Evolutionary conservation across 2,113 vertebrate species (phyloP), one percentile per base, ranked within the genome.

Genomic region (Gavia stellata): DNA sequence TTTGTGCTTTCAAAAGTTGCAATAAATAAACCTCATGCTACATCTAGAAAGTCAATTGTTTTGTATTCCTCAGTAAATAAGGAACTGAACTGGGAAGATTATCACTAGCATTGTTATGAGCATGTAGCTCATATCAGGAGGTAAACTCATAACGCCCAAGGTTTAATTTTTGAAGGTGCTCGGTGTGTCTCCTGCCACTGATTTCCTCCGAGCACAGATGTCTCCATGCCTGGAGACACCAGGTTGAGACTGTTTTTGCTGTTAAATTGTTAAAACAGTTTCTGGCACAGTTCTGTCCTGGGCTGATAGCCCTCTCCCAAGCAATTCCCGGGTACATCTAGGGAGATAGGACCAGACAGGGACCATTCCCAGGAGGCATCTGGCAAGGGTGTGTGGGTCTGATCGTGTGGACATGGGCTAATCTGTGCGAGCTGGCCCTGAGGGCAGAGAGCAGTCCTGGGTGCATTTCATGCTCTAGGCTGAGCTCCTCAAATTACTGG

Each of bases 1-100:
- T 92, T 61, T 95, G 95, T 95, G 92, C 95, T 95, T 96, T 96
- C 44, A 1, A 85, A 97, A 97, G 86, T 67, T 94, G 73, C 84
- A 93, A 95, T 96, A 97, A 96, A 95, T 58, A 95, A 96, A 89
- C 56, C 94, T 97, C 78, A 26, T 91, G 86, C 86, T 96, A 50
- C 94, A 95, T 95, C 94, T 82, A 89, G 94, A 82, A 91, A 96
- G 92, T 94, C 94, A 96, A 40, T 68, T 96, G 92, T 96, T 95
- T 94, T 97, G 93, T 96, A 90, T 96, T 97, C 92, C 93, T 93
- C 92, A 95, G 95, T 40, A 10, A 72, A 85, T 33, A 61, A 87
- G 92, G 67, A 70, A 20, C 73, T 53, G 38, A 29, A 31, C 66
- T 55, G 95, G 75, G 52, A 79, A 90, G 61, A 44, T 26, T 85